These are phyloP conservation scores for Micoletzkya japonica DNA, from an alignment of 2,888 invertebrate genomes.

Conservation along the genomic window DNA sequence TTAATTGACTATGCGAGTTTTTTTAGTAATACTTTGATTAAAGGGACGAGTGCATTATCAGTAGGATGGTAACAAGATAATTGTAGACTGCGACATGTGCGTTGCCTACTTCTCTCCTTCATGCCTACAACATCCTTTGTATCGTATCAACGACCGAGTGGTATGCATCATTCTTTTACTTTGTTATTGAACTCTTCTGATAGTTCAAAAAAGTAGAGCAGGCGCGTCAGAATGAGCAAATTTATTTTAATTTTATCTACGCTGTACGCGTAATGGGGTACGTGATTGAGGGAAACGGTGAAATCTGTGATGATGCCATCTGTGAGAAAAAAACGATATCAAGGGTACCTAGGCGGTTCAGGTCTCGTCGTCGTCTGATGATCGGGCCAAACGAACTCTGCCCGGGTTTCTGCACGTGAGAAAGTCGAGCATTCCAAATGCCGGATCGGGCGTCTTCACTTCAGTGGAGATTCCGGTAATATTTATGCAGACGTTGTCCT, in stretches of 20 bases:
- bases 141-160: conserved; percentile 15
- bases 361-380: neutral
- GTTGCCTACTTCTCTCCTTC: conserved; percentile 5
- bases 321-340: neutral
- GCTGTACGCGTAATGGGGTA: too few species aligned
- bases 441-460: conserved; percentile 48
- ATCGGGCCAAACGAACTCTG: conserved; percentile 37
- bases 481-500: too few species aligned
- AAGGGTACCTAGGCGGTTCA: neutral
- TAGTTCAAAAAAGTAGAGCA: neutral
- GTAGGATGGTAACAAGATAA: too few species aligned
- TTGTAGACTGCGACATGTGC: conserved; percentile 20
- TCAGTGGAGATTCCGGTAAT: conserved; percentile 43
- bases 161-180: neutral
- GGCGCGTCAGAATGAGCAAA: too few species aligned
- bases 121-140: conserved; percentile 18
- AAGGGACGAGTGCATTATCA: too few species aligned
- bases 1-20: neutral
- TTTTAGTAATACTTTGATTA: neutral
- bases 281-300: too few species aligned
- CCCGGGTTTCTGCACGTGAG: conserved; percentile 42
- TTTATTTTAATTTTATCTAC: too few species aligned
- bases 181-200: neutral
- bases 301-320: too few species aligned
- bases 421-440: conserved; percentile 45